Percentiles rank a stretch among this genome's conserved stretches.
These are phyloP conservation scores for Esox masquinongy DNA, from an alignment of 2,797 vertebrate species.

Conservation along the genomic window DNA sequence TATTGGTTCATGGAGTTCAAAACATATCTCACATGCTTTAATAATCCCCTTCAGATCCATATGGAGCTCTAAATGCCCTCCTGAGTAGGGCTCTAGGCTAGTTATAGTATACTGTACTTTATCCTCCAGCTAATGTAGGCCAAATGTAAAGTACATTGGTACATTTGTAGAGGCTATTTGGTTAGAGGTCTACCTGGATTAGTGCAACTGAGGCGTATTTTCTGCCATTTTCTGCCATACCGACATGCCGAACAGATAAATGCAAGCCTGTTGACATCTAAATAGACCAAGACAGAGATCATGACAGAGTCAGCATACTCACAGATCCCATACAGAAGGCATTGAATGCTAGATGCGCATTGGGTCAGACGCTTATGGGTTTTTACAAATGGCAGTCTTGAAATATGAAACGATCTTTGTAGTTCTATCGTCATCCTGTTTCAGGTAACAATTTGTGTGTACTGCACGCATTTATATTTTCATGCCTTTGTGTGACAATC, in stretches of 20 bases:
- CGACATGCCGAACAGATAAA: neutral
- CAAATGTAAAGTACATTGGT: slow-evolving; percentile 36
- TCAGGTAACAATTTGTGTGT: neutral
- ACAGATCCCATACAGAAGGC: too few species aligned
- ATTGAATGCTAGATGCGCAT: neutral
- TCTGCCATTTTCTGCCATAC: slow-evolving; percentile 14
- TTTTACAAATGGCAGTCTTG: slow-evolving; percentile 1
- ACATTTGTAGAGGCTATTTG: slow-evolving; percentile 50
- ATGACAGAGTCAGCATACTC: neutral
- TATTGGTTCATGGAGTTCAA: slow-evolving; percentile 2
- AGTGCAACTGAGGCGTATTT: slow-evolving; percentile 24
- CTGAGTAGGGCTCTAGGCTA: slow-evolving; percentile 12
- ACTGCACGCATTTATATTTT: neutral
- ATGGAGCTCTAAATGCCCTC: slow-evolving; percentile 38
- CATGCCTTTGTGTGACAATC: neutral
- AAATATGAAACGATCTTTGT: neutral
- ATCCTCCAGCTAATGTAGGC: neutral
- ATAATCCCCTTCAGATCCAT: slow-evolving; percentile 35
- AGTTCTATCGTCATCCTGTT: neutral
- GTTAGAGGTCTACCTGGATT: slow-evolving; percentile 48
- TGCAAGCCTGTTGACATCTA: neutral
- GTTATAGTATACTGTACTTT: neutral
- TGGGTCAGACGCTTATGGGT: neutral
- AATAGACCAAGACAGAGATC: neutral
- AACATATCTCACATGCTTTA: slow-evolving; percentile 22